phyloP scores from a whole-genome alignment of 2,888 invertebrate genomes.

The Trachelus troglodyta region DNA sequence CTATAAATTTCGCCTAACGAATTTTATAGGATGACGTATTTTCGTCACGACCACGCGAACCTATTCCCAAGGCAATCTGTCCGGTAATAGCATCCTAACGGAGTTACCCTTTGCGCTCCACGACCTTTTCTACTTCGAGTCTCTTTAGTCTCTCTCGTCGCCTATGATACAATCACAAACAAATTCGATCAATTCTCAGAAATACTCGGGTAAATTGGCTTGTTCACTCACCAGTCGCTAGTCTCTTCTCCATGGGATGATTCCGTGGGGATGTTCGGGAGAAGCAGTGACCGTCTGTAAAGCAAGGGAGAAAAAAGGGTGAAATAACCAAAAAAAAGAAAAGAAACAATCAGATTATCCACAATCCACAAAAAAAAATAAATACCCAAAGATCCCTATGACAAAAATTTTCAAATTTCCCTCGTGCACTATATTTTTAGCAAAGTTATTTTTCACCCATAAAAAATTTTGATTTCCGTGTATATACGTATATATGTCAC shows the following conservation, averaged over 20 bases:
- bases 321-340: slow-evolving; percentile 11
- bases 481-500: too few species aligned
- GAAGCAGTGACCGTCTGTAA: slow-evolving; percentile 3
- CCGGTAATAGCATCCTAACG: slow-evolving; percentile 43
- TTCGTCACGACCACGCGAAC: slow-evolving; percentile 34
- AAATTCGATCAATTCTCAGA: slow-evolving; percentile 40
- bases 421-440: too few species aligned
- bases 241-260: background rate
- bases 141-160: slow-evolving; percentile 16
- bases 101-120: slow-evolving; percentile 38
- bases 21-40: slow-evolving; percentile 33
- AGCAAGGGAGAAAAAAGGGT: background rate
- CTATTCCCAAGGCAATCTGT: slow-evolving; percentile 47
- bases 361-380: too few species aligned
- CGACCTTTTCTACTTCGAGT: slow-evolving; percentile 19
- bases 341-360: slow-evolving; percentile 16
- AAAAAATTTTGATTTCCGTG: too few species aligned
- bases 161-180: slow-evolving; percentile 37
- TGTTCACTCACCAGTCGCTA: slow-evolving; percentile 19
- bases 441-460: too few species aligned
- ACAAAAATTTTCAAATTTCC: background rate
- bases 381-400: background rate
- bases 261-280: background rate
- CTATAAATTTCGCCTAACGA: slow-evolving; percentile 30
- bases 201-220: slow-evolving; percentile 36